These are phyloP conservation scores for Pagetopsis macropterus DNA, from an alignment of 2,797 vertebrate species.

Conservation along the genomic window DNA sequence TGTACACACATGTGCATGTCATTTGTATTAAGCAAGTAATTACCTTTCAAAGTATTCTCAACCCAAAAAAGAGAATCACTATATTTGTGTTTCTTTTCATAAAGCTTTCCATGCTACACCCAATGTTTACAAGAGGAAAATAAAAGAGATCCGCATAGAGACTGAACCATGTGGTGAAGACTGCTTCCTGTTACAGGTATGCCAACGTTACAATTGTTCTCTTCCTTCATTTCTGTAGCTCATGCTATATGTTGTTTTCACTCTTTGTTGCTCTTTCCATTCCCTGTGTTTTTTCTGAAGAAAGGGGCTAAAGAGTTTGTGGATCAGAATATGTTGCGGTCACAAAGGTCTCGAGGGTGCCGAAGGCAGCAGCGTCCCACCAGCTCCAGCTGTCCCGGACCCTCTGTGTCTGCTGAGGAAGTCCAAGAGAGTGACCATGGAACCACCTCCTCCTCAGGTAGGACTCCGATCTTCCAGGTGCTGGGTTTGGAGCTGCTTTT, in stretches of 20 bases:
- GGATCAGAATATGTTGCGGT: conserved; percentile 90
- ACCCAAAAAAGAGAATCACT: neutral
- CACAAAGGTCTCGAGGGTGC: conserved; percentile 88
- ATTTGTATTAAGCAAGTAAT: too few species aligned
- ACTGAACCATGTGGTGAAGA: conserved; percentile 93
- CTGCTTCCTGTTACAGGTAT: conserved; percentile 95
- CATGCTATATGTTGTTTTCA: neutral
- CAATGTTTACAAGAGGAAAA: conserved; percentile 97
- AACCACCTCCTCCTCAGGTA: conserved; percentile 87
- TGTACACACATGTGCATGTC: too few species aligned
- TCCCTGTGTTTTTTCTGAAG: conserved; percentile 72
- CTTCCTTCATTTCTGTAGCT: neutral
- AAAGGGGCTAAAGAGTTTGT: conserved; percentile 98
- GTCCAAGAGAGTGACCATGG: conserved; percentile 94
- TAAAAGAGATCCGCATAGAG: conserved; percentile 94
- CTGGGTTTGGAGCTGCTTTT: neutral
- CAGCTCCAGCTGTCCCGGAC: conserved; percentile 83
- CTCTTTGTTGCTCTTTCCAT: neutral
- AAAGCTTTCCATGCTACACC: conserved; percentile 96
- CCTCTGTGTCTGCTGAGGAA: conserved; percentile 85
- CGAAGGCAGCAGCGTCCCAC: conserved; percentile 85
- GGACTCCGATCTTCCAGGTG: neutral
- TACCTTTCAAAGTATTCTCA: neutral
- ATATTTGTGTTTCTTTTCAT: conserved; percentile 34
- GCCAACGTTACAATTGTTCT: neutral